Conservation (phyloP, 2,888 invertebrate genomes). For the Minunthozetes semirufus region DNA sequence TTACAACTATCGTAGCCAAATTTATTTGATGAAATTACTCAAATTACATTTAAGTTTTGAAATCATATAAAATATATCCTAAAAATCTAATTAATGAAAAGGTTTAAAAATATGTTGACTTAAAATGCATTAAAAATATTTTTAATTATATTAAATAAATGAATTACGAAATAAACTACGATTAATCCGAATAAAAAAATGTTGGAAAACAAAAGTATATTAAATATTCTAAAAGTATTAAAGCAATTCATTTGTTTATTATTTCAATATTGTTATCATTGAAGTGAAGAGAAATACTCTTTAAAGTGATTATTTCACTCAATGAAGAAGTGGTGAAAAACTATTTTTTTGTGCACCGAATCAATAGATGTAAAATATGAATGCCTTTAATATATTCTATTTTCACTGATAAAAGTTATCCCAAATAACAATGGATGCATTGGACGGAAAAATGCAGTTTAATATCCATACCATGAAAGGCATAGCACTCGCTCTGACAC, state of each 20-base stretch:
- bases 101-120: too few species aligned
- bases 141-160: background rate
- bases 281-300: background rate
- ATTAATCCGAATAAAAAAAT: background rate
- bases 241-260: background rate
- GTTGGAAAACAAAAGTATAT: background rate
- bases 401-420: constrained; percentile 16
- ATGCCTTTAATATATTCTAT: constrained; percentile 22
- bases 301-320: background rate
- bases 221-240: background rate
- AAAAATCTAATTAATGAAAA: too few species aligned
- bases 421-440: constrained; percentile 26
- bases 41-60: too few species aligned
- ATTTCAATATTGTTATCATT: background rate
- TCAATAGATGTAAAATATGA: background rate
- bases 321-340: constrained; percentile 4
- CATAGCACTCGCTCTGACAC: constrained; percentile 7
- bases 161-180: background rate
- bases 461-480: constrained; percentile 1
- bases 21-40: too few species aligned
- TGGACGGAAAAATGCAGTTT: constrained; percentile 25
- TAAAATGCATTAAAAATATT: too few species aligned
- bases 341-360: background rate
- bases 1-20: too few species aligned
- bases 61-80: background rate